Base-by-base conservation (phyloP, 2,888 invertebrate species). In the Heliconius cydno region DNA sequence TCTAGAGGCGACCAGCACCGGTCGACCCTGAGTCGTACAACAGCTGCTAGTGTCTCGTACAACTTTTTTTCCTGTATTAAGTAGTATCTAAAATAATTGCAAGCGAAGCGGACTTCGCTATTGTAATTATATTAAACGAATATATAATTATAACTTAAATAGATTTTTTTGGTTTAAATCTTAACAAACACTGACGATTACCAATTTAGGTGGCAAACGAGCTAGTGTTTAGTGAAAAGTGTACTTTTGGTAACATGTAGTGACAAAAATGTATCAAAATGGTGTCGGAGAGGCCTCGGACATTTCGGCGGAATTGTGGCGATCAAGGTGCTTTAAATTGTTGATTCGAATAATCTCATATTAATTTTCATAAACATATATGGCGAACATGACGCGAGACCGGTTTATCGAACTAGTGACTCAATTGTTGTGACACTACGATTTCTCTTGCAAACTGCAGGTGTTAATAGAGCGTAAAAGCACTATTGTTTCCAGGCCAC, bases 301-400 rank as follows among this genome's bases (percentile, higher is more conserved):
- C 94, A 85, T 94, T 95, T 78, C 93, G 96, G 85, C 92, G 95
- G 87, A 95, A 96, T 87, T 95, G 96, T 85, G 96, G 96, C 86
- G 96, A 96, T 88, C 95, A 95, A 95, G 95, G 95, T 95, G 90
- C 89, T 89, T 84, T 87, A 88, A 86, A 87, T 86, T 87, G 81
- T 85, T 83, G 84, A 84, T 84, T 83, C 85, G 79, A 72, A 74
- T 84, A 85, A 83, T 84, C 80, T 70, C 78, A 77, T 65, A 73
- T 76, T 77, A 66, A 81, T 81, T 79, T 82, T 82, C 77, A 78
- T 76, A 78, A 15, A 41, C 70, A 41, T 83, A 83, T 84, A 83
- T 77, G 85, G 83, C 79, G 65, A 79, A 79, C 82, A 82, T 83
- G 84, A 85, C 84, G 83, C 70, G 80, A 83, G 83, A 82, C 77